Conservation (phyloP, 2,113 vertebrate species). For the Rattus rattus region DNA sequence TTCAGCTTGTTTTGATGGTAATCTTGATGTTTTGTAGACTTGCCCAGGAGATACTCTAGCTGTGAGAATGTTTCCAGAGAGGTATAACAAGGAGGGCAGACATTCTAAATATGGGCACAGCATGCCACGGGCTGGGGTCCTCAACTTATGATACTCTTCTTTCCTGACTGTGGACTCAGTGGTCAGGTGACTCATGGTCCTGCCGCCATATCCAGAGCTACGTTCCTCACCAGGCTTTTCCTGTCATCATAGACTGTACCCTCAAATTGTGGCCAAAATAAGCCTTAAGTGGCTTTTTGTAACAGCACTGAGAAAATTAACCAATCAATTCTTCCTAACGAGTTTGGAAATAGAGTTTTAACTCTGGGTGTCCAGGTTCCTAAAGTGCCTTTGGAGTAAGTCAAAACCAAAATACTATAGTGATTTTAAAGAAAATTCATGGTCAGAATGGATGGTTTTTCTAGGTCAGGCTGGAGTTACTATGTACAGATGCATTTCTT, state of each 20-base stretch:
- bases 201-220: not conserved
- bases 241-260: not conserved
- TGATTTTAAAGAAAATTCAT: not conserved
- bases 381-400: not conserved
- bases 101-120: not conserved
- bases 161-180: not conserved
- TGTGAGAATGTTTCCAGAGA: not conserved
- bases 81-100: not conserved
- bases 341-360: not conserved
- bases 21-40: not conserved
- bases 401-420: not conserved
- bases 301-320: not conserved
- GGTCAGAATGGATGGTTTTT: not conserved
- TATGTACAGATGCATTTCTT: not conserved
- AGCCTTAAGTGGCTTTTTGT: not conserved
- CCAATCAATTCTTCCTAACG: not conserved
- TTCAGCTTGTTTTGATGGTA: not conserved
- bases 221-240: not conserved
- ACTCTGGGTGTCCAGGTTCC: not conserved
- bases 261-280: not conserved
- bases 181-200: not conserved
- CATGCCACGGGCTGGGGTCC: not conserved
- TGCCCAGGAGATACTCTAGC: not conserved
- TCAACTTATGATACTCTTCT: not conserved
- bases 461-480: not conserved